Percentiles rank a stretch among this genome's conserved stretches.
Conservation (phyloP, 2,888 invertebrate species). For the Dasypogon diadema region DNA sequence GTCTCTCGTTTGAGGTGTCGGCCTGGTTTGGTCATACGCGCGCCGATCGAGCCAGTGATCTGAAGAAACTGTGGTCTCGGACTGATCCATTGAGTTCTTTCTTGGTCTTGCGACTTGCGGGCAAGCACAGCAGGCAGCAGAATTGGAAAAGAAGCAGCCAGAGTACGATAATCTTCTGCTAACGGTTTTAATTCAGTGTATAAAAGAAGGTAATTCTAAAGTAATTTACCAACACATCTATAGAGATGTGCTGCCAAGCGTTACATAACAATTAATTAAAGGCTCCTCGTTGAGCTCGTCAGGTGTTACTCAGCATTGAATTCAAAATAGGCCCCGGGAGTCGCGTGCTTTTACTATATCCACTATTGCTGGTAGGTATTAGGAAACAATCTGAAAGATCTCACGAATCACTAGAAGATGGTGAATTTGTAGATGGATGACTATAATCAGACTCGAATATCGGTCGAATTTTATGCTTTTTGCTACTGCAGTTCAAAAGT, state of each 20-base stretch:
- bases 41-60: slow-evolving; percentile 28
- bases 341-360: slow-evolving; percentile 23
- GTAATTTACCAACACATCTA: slow-evolving; percentile 51
- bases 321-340: neutral
- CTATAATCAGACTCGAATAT: slow-evolving; percentile 32
- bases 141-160: slow-evolving; percentile 39
- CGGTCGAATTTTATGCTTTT: slow-evolving; percentile 45
- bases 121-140: neutral
- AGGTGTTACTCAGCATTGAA: slow-evolving; percentile 25
- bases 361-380: slow-evolving; percentile 5
- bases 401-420: neutral
- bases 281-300: slow-evolving; percentile 33
- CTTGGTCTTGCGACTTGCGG: slow-evolving; percentile 1
- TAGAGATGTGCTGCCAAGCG: slow-evolving; percentile 43
- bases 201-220: slow-evolving; percentile 50
- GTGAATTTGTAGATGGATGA: slow-evolving; percentile 23
- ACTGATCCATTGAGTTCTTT: slow-evolving; percentile 29
- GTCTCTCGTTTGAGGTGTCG: neutral
- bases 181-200: slow-evolving; percentile 50
- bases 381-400: slow-evolving; percentile 10
- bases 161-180: slow-evolving; percentile 49
- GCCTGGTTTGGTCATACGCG: neutral
- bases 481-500: slow-evolving; percentile 6
- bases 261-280: slow-evolving; percentile 53
- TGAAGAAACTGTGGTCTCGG: slow-evolving; percentile 20